Conservation (phyloP, 35 echinoderm and acorn worm species). For the Stichopus chloronotus region DNA sequence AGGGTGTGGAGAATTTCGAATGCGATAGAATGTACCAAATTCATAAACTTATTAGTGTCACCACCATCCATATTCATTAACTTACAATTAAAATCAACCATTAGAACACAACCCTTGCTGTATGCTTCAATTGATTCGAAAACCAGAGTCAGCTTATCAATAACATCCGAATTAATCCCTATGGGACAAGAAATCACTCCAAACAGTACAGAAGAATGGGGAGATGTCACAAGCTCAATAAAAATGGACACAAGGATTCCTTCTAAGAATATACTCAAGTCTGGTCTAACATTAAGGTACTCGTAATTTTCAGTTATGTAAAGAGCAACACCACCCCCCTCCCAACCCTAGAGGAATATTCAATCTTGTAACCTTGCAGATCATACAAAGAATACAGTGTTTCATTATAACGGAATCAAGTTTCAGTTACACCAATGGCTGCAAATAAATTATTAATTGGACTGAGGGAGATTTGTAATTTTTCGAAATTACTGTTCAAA, state of each 20-base stretch:
- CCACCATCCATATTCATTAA: neutral
- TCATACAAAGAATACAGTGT: too few species aligned
- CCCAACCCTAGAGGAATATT: too few species aligned
- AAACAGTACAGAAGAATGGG: neutral
- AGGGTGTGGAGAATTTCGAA: neutral
- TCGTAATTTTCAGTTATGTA: neutral
- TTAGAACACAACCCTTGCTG: neutral
- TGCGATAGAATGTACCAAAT: conserved; percentile 20
- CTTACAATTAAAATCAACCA: neutral
- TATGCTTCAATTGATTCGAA: neutral
- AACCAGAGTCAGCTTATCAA: neutral
- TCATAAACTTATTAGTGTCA: too few species aligned
- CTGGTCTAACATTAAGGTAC: neutral
- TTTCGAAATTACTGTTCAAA: neutral
- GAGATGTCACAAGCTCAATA: neutral
- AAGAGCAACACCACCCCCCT: conserved; percentile 11
- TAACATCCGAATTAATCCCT: neutral
- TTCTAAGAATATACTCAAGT: conserved; percentile 5
- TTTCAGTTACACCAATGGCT: neutral
- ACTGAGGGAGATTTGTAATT: neutral
- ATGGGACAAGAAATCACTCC: conserved; percentile 20
- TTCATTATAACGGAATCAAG: too few species aligned
- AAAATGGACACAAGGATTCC: too few species aligned
- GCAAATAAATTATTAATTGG: neutral
- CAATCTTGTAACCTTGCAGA: too few species aligned